phyloP scores from a whole-genome alignment of 2,888 invertebrate species.

The Cephus sareptanus region DNA sequence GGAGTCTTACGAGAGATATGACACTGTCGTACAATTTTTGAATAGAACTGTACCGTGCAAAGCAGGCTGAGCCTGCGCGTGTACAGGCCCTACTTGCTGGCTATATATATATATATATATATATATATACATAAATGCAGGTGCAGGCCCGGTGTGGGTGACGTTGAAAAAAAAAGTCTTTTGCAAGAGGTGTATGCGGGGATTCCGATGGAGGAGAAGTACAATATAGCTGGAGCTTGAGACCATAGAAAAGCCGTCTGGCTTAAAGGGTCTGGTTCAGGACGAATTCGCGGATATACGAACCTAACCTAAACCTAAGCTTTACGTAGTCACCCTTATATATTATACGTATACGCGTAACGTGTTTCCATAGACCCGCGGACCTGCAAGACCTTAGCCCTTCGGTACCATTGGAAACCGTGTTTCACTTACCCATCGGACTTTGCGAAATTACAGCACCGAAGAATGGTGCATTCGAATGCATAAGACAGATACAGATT shows the following conservation, averaged over 20 bases:
- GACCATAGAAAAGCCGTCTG: constrained; percentile 63
- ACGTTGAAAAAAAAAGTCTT: constrained; percentile 42
- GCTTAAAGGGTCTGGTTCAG: constrained; percentile 60
- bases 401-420: not conserved
- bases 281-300: not conserved
- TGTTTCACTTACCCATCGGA: not conserved
- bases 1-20: not conserved
- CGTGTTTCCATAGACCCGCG: not conserved
- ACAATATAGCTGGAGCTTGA: constrained; percentile 49
- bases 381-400: not conserved
- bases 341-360: not conserved
- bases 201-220: constrained; percentile 36
- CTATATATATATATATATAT: not conserved
- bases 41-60: not conserved
- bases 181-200: constrained; percentile 38
- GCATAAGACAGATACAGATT: not conserved
- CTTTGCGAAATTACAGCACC: not conserved
- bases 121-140: not conserved
- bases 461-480: not conserved
- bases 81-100: not conserved
- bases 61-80: not conserved
- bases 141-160: constrained; percentile 27
- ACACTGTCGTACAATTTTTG: not conserved
- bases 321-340: not conserved
- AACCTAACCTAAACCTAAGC: not conserved